These are phyloP conservation scores for Neotoxoptera formosana DNA, from an alignment of 1,140 invertebrate genomes.

Conservation along the genomic window DNA sequence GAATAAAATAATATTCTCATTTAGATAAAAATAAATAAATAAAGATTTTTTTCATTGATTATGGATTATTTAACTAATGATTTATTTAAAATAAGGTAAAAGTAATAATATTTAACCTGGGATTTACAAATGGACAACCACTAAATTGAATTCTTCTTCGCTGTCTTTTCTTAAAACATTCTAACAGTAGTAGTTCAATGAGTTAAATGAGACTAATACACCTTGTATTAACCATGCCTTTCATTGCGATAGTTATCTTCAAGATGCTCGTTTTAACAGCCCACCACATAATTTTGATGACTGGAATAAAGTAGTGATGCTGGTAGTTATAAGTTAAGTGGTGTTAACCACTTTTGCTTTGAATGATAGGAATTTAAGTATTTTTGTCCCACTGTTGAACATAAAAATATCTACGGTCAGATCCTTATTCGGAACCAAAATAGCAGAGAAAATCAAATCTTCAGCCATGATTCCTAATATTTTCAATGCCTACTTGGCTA, in stretches of 20 bases:
- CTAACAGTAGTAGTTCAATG: neutral
- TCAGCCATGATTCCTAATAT: neutral
- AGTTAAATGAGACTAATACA: neutral
- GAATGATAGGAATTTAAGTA: neutral
- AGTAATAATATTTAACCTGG: neutral
- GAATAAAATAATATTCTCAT: neutral
- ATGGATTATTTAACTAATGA: neutral
- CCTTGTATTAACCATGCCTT: too few relatives aligned
- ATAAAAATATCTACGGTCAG: neutral
- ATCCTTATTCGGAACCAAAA: neutral
- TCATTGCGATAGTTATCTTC: too few relatives aligned
- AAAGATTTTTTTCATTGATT: neutral
- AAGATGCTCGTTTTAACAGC: too few relatives aligned
- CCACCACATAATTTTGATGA: too few relatives aligned
- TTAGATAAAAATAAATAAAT: neutral
- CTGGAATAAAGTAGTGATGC: too few relatives aligned
- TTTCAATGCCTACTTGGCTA: neutral
- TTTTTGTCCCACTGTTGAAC: neutral
- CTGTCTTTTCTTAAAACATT: neutral
- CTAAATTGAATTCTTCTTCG: neutral
- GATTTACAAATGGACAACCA: too few relatives aligned
- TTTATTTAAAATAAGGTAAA: neutral
- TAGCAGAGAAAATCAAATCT: neutral
- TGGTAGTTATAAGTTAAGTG: too few relatives aligned
- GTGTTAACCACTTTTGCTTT: neutral